Percentiles rank a stretch among this genome's conserved stretches.
phyloP scores from a whole-genome alignment of 2,888 invertebrate species.

The Metalampra italica region DNA sequence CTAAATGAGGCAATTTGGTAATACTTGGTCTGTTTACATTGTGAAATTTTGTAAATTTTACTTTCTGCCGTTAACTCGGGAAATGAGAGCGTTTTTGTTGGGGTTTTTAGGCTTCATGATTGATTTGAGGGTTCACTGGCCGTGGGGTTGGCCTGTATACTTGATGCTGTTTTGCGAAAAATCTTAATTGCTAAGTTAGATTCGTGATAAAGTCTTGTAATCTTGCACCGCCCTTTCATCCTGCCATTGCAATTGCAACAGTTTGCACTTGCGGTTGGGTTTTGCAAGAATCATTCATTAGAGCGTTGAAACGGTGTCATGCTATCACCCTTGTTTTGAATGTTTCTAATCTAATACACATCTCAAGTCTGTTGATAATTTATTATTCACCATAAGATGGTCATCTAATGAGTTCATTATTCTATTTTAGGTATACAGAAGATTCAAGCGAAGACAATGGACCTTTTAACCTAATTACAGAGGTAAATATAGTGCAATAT shows the following conservation, averaged over 20 bases:
- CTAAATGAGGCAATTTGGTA: conserved; percentile 32
- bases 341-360: conserved; percentile 17
- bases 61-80: conserved; percentile 50
- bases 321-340: conserved; percentile 43
- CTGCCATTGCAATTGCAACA: conserved; percentile 36
- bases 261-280: conserved; percentile 47
- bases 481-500: conserved; percentile 23
- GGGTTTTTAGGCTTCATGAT: conserved; percentile 28
- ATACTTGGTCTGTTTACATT: conserved; percentile 66
- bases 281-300: conserved; percentile 73
- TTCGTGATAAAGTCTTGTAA: no score
- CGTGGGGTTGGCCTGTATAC: conserved; percentile 40
- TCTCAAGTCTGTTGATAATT: no score
- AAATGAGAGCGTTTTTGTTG: conserved; percentile 57
- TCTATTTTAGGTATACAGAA: conserved; percentile 16
- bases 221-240: conserved; percentile 19
- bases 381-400: no score
- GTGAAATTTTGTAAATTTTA: conserved; percentile 45
- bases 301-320: conserved; percentile 76
- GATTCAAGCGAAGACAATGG: conserved; percentile 34
- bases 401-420: neutral
- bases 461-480: conserved; percentile 30
- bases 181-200: no score
- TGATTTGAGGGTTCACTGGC: conserved; percentile 44
- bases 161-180: conserved; percentile 42